Conservation (phyloP, 2,113 vertebrate species). For the Brachypteracias leptosomus region DNA sequence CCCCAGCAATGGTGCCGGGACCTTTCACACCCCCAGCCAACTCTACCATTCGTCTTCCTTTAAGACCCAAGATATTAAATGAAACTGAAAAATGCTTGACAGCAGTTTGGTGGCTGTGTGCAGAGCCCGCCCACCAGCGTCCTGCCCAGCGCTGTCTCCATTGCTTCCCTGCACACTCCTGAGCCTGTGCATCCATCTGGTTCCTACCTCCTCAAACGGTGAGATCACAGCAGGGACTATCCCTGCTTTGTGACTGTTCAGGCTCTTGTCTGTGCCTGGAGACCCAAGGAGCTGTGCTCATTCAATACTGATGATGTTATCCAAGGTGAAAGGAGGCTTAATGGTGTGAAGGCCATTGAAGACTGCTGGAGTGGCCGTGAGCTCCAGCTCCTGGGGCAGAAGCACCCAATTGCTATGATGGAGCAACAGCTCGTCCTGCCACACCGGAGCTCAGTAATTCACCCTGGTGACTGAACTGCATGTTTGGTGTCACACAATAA, state of each 20-base stretch:
- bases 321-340: neutral
- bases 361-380: fast-evolving
- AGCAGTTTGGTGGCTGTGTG: neutral
- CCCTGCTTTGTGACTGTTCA: neutral
- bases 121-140: neutral
- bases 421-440: neutral
- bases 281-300: neutral
- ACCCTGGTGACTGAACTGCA: neutral
- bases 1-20: neutral
- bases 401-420: fast-evolving
- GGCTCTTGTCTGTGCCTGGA: neutral
- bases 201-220: neutral
- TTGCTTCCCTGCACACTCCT: neutral
- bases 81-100: neutral
- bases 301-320: neutral
- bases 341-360: neutral
- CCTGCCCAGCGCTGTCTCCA: fast-evolving
- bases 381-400: neutral
- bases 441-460: neutral
- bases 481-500: neutral
- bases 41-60: neutral
- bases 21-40: neutral
- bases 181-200: neutral
- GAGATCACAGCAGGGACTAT: neutral
- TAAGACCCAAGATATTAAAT: neutral